These are phyloP conservation scores for Sphyrna mokarran DNA, from an alignment of 2,113 vertebrate species.

Conservation along the genomic window DNA sequence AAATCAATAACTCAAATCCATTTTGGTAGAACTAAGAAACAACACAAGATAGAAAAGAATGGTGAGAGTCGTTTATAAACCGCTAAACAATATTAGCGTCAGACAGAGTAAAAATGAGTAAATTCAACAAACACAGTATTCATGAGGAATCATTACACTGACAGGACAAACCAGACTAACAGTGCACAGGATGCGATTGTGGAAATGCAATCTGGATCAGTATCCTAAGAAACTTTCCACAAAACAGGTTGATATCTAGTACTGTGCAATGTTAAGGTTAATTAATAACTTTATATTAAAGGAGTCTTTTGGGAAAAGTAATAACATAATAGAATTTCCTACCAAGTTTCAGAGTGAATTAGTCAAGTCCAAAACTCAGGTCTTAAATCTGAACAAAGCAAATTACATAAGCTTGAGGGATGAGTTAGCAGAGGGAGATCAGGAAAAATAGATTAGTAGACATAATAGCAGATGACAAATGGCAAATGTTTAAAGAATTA, in stretches of 20 bases:
- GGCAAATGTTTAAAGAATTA: too few relatives aligned
- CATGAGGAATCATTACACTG: not conserved
- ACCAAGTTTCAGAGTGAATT: too few relatives aligned
- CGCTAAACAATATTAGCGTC: too few relatives aligned
- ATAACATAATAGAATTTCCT: too few relatives aligned
- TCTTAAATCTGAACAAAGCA: too few relatives aligned
- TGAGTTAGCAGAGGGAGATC: too few relatives aligned
- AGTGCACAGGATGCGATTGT: not conserved
- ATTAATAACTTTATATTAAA: not conserved
- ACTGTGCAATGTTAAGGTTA: not conserved
- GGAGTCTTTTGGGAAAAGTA: too few relatives aligned
- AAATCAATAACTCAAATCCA: not conserved
- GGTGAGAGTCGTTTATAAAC: not conserved
- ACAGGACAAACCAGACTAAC: not conserved
- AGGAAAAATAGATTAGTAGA: too few relatives aligned
- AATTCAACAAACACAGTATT: not conserved
- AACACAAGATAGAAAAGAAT: not conserved
- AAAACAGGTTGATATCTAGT: not conserved
- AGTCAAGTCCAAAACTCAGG: too few relatives aligned
- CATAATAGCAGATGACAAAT: too few relatives aligned
- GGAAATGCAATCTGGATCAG: not conserved
- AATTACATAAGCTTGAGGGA: too few relatives aligned
- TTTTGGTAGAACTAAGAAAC: not conserved
- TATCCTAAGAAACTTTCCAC: not conserved
- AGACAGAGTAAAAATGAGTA: not conserved